Percentiles rank a stretch among this genome's conserved stretches.
Evolutionary conservation across 2,113 vertebrate genomes (phyloP).

Genomic region (Pagrus major): DNA sequence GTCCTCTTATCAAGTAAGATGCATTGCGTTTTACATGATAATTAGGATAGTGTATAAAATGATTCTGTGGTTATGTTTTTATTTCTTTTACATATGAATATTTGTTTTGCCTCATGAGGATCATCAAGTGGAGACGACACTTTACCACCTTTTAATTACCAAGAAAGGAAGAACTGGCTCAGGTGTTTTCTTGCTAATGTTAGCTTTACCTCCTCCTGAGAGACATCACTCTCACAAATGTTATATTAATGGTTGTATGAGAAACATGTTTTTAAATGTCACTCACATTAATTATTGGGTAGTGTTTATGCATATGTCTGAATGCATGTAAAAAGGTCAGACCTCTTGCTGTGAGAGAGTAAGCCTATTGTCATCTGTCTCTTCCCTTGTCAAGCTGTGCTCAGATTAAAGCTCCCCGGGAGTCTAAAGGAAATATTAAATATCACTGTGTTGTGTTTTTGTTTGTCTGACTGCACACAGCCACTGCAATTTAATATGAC

Average conservation of each 20-base stretch:
- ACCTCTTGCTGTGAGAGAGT: neutral
- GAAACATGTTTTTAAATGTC: neutral
- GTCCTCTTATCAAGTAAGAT: too few species aligned
- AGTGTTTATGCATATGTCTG: neutral
- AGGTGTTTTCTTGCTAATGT: neutral
- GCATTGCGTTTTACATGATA: too few species aligned
- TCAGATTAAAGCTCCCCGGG: neutral
- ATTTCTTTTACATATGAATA: too few species aligned
- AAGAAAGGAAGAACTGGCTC: neutral
- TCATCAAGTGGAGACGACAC: too few species aligned
- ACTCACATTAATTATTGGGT: neutral
- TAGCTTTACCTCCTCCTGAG: neutral
- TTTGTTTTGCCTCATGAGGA: too few species aligned
- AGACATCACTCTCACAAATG: neutral
- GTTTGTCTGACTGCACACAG: neutral
- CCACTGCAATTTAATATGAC: neutral
- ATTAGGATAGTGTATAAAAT: too few species aligned
- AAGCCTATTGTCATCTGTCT: neutral
- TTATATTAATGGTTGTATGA: neutral
- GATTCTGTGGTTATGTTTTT: too few species aligned
- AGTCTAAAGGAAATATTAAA: slow-evolving; percentile 1
- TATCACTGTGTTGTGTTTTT: neutral
- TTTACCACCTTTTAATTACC: too few species aligned
- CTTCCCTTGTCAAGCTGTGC: neutral
- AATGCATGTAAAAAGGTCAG: slow-evolving; percentile 2